These are phyloP conservation scores for Nebria salina DNA, from an alignment of 2,888 invertebrate genomes.

Conservation along the genomic window DNA sequence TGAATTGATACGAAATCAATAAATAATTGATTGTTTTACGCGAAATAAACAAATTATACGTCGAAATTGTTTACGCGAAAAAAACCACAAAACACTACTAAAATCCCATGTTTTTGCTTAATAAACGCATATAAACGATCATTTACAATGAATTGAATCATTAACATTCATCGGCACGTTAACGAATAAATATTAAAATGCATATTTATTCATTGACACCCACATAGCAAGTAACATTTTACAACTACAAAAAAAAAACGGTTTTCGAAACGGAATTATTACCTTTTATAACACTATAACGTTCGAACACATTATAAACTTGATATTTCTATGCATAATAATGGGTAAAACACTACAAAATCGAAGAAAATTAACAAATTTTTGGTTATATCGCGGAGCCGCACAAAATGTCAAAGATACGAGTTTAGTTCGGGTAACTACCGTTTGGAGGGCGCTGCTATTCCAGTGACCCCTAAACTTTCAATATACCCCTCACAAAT, in stretches of 20 bases:
- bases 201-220: constrained; percentile 15
- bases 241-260: background rate
- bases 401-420: constrained; percentile 30
- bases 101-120: background rate
- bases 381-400: constrained; percentile 30
- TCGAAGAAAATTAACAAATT: constrained; percentile 21
- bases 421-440: constrained; percentile 7
- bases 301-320: background rate
- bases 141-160: background rate
- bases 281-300: constrained; percentile 3
- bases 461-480: constrained; percentile 16
- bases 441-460: constrained; percentile 7
- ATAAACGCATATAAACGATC: background rate
- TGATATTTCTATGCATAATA: background rate
- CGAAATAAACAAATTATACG: background rate
- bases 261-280: background rate
- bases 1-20: background rate
- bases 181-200: background rate
- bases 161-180: background rate
- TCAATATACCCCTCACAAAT: background rate
- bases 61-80: background rate
- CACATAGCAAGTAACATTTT: constrained; percentile 13
- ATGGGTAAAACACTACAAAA: constrained; percentile 5
- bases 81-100: background rate
- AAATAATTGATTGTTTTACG: background rate